phyloP scores from a whole-genome alignment of 92 coral and sea anemone species.

The Palythoa heliodiscus region DNA sequence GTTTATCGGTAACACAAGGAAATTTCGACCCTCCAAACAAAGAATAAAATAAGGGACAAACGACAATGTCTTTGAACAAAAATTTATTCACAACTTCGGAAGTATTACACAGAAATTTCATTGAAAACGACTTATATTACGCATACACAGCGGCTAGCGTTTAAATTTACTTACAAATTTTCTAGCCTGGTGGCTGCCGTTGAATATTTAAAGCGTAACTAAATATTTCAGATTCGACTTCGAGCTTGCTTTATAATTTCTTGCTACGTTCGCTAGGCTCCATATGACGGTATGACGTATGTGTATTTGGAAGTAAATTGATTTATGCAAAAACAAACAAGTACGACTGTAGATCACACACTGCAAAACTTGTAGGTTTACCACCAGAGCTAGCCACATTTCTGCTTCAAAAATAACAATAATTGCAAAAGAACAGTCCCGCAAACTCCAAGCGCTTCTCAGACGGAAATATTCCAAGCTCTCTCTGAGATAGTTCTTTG shows the following conservation, averaged over 20 bases:
- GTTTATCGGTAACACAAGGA: conserved; percentile 25
- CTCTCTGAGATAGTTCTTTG: neutral
- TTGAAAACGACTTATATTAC: conserved; percentile 18
- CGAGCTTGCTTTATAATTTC: conserved; percentile 15
- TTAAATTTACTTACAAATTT: conserved; percentile 25
- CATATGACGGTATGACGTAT: conserved; percentile 1
- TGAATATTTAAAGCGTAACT: conserved; percentile 26
- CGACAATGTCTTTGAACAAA: conserved; percentile 36
- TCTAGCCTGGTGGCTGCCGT: conserved; percentile 4
- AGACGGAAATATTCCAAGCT: neutral
- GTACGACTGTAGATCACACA: conserved; percentile 8
- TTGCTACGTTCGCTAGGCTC: conserved; percentile 10
- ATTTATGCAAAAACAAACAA: conserved; percentile 7
- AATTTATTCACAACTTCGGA: conserved; percentile 38
- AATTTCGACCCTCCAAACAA: conserved; percentile 24
- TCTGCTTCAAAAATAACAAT: neutral
- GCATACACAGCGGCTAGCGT: conserved; percentile 4
- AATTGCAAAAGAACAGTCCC: conserved; percentile 1
- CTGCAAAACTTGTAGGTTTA: conserved; percentile 2
- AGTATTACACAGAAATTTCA: conserved; percentile 30
- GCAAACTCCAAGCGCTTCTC: neutral
- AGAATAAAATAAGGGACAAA: conserved; percentile 29
- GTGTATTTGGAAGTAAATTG: neutral
- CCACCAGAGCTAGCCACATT: conserved; percentile 2
- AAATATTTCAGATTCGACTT: conserved; percentile 25